Percentiles rank a stretch among this genome's conserved stretches.
phyloP scores from a whole-genome alignment of 2,113 vertebrate genomes.

The Paramormyrops kingsleyae region DNA sequence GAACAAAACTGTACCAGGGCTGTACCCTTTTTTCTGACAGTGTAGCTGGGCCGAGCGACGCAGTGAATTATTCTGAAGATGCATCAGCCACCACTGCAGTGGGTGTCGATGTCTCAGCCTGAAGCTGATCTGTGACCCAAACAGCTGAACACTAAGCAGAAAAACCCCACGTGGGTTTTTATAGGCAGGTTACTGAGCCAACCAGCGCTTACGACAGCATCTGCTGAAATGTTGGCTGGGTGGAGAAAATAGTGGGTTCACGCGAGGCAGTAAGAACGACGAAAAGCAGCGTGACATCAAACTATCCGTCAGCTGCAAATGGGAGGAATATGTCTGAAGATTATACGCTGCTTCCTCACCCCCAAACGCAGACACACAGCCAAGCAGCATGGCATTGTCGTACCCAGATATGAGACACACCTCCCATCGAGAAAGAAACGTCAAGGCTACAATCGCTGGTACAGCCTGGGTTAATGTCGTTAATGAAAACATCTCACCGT shows the following conservation, averaged over 20 bases:
- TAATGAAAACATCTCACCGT: background rate
- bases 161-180: background rate
- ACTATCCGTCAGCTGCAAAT: background rate
- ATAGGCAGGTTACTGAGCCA: background rate
- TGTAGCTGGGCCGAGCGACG: background rate
- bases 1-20: background rate
- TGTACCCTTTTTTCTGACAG: background rate
- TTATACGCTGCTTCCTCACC: background rate
- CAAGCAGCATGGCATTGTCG: background rate
- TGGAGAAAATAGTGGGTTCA: background rate
- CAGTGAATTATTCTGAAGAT: background rate
- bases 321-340: background rate
- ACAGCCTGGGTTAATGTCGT: background rate
- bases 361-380: background rate
- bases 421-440: background rate
- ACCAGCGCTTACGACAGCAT: background rate
- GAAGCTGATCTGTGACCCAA: background rate
- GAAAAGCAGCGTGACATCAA: background rate
- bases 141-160: background rate
- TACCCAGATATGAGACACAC: background rate
- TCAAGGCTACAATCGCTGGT: background rate
- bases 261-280: background rate
- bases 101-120: background rate
- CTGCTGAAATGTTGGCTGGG: background rate
- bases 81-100: background rate